phyloP scores from a whole-genome alignment of 2,888 invertebrate genomes.

The Epinotia demarniana region DNA sequence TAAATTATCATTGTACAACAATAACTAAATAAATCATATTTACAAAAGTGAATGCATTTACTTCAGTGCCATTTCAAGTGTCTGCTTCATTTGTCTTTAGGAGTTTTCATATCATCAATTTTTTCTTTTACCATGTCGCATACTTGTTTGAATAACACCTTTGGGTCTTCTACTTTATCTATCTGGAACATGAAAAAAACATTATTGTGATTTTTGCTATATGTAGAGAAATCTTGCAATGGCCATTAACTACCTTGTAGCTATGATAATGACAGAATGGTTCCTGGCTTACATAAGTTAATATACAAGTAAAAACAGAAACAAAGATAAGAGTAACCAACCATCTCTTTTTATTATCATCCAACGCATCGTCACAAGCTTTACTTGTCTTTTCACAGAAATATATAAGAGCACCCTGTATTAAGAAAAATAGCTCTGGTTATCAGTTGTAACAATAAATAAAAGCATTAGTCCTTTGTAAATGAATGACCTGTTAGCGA shows the following conservation, averaged over 20 bases:
- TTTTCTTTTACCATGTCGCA: constrained; percentile 89
- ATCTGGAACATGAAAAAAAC: constrained; percentile 83
- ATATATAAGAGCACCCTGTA: constrained; percentile 65
- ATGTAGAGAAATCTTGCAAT: neutral
- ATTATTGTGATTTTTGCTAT: constrained; percentile 25
- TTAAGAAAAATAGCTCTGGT: constrained; percentile 50
- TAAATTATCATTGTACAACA: constrained; percentile 65
- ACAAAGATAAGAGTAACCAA: constrained; percentile 64
- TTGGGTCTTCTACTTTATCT: constrained; percentile 93
- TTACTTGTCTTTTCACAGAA: constrained; percentile 65
- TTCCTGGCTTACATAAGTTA: constrained; percentile 68
- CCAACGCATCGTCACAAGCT: constrained; percentile 65
- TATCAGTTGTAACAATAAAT: constrained; percentile 18
- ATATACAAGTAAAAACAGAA: constrained; percentile 47
- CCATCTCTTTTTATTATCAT: constrained; percentile 65
- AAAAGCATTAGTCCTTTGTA: constrained; percentile 1
- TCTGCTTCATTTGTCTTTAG: constrained; percentile 55
- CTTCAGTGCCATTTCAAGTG: constrained; percentile 49
- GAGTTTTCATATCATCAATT: constrained; percentile 76
- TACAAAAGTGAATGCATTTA: constrained; percentile 64
- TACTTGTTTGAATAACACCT: constrained; percentile 87
- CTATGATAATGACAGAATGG: constrained; percentile 44
- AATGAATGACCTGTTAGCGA: neutral
- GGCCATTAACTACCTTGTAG: neutral
- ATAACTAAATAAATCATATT: constrained; percentile 67